These are phyloP conservation scores for Thymelicus acteon DNA, from an alignment of 2,888 invertebrate genomes.

Conservation along the genomic window DNA sequence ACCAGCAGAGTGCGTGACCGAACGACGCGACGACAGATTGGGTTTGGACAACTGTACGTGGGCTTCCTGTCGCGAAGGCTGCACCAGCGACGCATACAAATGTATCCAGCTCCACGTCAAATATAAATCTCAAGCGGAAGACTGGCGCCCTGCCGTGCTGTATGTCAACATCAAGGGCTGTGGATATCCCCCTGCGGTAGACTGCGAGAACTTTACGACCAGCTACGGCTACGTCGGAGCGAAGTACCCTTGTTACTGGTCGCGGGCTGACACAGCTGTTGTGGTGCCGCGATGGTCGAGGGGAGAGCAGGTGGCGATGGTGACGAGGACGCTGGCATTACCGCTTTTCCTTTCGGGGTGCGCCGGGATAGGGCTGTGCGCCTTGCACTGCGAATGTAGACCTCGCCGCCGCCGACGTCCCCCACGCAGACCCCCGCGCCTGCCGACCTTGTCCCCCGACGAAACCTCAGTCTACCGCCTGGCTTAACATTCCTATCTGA, in stretches of 20 bases:
- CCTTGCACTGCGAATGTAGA: constrained; percentile 94
- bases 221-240: constrained; percentile 89
- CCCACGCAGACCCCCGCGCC: constrained; percentile 86
- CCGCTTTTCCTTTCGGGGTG: constrained; percentile 93
- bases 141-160: constrained; percentile 86
- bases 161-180: constrained; percentile 93
- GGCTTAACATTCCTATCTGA: constrained; percentile 53
- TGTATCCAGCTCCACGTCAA: constrained; percentile 88
- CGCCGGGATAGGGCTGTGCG: constrained; percentile 93
- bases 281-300: constrained; percentile 93
- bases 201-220: constrained; percentile 90
- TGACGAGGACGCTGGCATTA: constrained; percentile 93
- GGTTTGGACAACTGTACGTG: constrained; percentile 92
- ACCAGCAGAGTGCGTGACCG: constrained; percentile 90
- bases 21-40: constrained; percentile 87
- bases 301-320: constrained; percentile 92
- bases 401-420: constrained; percentile 88
- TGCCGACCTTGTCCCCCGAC: constrained; percentile 84
- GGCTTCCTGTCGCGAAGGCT: constrained; percentile 92
- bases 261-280: constrained; percentile 91
- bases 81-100: constrained; percentile 90
- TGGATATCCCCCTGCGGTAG: constrained; percentile 91
- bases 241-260: constrained; percentile 88
- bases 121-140: constrained; percentile 79
- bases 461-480: constrained; percentile 79